phyloP scores from a whole-genome alignment of 2,797 vertebrate genomes.

The Triplophysa bombifrons region DNA sequence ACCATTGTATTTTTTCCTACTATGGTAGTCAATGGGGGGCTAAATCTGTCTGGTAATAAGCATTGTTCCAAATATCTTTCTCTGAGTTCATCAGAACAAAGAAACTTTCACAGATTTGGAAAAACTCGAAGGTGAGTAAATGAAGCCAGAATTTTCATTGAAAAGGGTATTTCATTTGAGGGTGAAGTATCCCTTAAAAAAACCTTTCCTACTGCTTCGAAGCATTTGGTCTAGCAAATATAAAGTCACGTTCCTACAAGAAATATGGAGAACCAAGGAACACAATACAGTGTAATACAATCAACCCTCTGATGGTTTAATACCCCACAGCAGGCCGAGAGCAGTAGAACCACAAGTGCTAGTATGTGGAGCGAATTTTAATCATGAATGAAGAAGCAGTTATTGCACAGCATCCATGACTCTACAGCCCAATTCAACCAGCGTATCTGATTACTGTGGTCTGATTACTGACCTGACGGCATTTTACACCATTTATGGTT shows the following conservation, averaged over 20 bases:
- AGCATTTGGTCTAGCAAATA: neutral
- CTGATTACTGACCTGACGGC: slow-evolving; percentile 26
- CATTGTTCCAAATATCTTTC: too few relatives aligned
- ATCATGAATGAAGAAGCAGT: neutral
- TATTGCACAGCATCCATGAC: neutral
- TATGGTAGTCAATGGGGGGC: too few relatives aligned
- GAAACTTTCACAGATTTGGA: too few relatives aligned
- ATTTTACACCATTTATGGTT: slow-evolving; percentile 57
- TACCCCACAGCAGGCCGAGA: neutral
- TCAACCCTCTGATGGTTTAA: neutral
- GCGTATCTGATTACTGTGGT: slow-evolving; percentile 18
- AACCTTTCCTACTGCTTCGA: slow-evolving; percentile 15
- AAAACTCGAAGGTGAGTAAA: too few relatives aligned
- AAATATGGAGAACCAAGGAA: neutral
- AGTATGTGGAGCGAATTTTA: neutral
- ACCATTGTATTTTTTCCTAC: too few relatives aligned
- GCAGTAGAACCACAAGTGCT: neutral
- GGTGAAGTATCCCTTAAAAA: too few relatives aligned
- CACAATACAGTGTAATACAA: neutral
- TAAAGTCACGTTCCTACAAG: neutral
- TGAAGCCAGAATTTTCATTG: too few relatives aligned
- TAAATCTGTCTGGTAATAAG: too few relatives aligned
- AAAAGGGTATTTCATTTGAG: too few relatives aligned
- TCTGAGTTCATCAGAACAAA: too few relatives aligned
- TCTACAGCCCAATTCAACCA: slow-evolving; percentile 28